These are phyloP conservation scores for Pangasius sanitwongsei DNA, from an alignment of 2,797 vertebrate genomes.

Conservation along the genomic window DNA sequence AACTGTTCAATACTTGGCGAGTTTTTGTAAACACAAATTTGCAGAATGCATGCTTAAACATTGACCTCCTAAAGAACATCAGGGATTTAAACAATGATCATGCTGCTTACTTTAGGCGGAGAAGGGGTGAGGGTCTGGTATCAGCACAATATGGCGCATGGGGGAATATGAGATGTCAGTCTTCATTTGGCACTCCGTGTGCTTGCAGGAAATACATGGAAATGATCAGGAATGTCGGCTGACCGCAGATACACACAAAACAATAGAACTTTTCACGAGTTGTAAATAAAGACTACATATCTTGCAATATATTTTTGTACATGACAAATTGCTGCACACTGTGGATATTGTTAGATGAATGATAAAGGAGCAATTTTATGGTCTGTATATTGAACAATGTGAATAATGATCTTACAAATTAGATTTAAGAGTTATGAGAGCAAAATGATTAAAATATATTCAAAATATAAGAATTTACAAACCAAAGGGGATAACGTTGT, in stretches of 20 bases:
- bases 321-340: slow-evolving; percentile 69
- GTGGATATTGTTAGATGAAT: slow-evolving; percentile 65
- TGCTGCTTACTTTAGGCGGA: slow-evolving; percentile 45
- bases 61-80: slow-evolving; percentile 51
- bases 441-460: slow-evolving; percentile 55
- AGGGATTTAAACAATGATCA: slow-evolving; percentile 46
- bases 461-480: slow-evolving; percentile 58
- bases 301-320: slow-evolving; percentile 72
- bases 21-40: slow-evolving; percentile 19
- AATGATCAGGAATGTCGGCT: slow-evolving; percentile 36
- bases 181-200: slow-evolving; percentile 36
- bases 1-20: not conserved
- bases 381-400: slow-evolving; percentile 67
- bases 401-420: slow-evolving; percentile 69
- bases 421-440: slow-evolving; percentile 61
- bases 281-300: slow-evolving; percentile 74
- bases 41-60: slow-evolving; percentile 26
- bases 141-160: slow-evolving; percentile 46
- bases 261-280: slow-evolving; percentile 55
- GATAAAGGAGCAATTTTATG: slow-evolving; percentile 63
- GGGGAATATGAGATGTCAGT: slow-evolving; percentile 16
- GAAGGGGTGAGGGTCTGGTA: slow-evolving; percentile 6
- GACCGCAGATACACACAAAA: slow-evolving; percentile 43
- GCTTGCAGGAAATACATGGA: slow-evolving; percentile 31
- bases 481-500: slow-evolving; percentile 64